Conservation (phyloP, 1,140 invertebrate species). For the Bombyx mandarina region DNA sequence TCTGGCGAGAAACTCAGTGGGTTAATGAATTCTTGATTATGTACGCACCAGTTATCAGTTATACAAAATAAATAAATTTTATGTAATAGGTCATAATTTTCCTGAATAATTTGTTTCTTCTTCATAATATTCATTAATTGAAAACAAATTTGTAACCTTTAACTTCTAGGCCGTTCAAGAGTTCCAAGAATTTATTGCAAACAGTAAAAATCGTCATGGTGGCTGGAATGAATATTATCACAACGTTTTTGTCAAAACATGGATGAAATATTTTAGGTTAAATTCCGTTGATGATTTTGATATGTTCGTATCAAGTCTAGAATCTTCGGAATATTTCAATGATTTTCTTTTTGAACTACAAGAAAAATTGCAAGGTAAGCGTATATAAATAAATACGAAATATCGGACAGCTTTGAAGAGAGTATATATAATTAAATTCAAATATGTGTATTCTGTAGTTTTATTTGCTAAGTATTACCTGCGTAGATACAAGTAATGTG, state of each 20-base stretch:
- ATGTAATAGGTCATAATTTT: too few relatives aligned
- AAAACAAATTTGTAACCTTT: constrained; percentile 3
- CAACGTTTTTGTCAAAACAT: constrained; percentile 59
- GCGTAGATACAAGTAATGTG: too few relatives aligned
- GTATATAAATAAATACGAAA: not conserved
- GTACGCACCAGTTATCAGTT: too few relatives aligned
- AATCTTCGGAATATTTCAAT: constrained; percentile 3
- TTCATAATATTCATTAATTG: not conserved
- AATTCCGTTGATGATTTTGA: constrained; percentile 7
- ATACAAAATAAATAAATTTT: too few relatives aligned
- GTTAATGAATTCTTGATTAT: too few relatives aligned
- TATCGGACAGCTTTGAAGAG: not conserved
- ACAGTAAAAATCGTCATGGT: constrained; percentile 55
- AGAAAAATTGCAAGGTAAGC: constrained; percentile 9
- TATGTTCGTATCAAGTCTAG: not conserved
- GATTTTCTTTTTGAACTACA: constrained; percentile 6
- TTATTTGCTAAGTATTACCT: too few relatives aligned
- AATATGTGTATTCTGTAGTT: not conserved
- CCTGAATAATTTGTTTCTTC: too few relatives aligned
- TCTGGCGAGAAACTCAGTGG: too few relatives aligned
- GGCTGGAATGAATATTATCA: constrained; percentile 70
- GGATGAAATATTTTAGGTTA: constrained; percentile 48
- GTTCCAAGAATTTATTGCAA: constrained; percentile 62
- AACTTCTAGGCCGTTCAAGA: constrained; percentile 58
- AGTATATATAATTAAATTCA: not conserved